Evolutionary conservation across 2,797 vertebrate genomes (phyloP).

Genomic region (Enteromius thamalakanensis): DNA sequence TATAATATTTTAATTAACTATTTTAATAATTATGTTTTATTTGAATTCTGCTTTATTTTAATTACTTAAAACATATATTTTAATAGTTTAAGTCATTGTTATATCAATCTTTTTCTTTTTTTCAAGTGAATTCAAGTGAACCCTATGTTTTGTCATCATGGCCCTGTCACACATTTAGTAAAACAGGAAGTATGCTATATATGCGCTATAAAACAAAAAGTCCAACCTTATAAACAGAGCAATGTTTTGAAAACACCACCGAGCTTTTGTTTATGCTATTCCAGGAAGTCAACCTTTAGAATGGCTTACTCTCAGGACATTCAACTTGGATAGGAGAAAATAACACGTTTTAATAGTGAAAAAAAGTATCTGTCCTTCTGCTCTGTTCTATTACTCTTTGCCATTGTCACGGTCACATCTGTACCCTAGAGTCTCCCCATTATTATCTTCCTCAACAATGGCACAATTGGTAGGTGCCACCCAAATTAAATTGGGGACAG

Average conservation of each 20-base stretch:
- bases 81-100: background rate
- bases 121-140: slow-evolving; percentile 4
- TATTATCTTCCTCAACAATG: slow-evolving; percentile 61
- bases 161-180: background rate
- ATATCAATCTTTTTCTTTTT: background rate
- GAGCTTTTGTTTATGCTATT: background rate
- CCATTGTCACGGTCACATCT: background rate
- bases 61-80: background rate
- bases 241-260: background rate
- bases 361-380: background rate
- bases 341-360: background rate
- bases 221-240: background rate
- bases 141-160: background rate
- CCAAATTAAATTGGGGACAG: slow-evolving; percentile 71
- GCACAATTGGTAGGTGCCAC: slow-evolving; percentile 68
- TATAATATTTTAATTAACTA: background rate
- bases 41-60: background rate
- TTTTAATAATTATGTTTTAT: background rate
- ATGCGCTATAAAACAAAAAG: background rate
- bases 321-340: background rate
- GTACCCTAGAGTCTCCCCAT: slow-evolving; percentile 7
- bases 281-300: background rate
- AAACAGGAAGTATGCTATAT: background rate
- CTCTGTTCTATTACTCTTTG: slow-evolving; percentile 8
- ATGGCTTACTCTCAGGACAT: background rate